A percentile compares a stretch with the other conserved stretches of the same genome.
Evolutionary conservation across 2,888 invertebrate species (phyloP).

Genomic region (Ormyrus rosae): DNA sequence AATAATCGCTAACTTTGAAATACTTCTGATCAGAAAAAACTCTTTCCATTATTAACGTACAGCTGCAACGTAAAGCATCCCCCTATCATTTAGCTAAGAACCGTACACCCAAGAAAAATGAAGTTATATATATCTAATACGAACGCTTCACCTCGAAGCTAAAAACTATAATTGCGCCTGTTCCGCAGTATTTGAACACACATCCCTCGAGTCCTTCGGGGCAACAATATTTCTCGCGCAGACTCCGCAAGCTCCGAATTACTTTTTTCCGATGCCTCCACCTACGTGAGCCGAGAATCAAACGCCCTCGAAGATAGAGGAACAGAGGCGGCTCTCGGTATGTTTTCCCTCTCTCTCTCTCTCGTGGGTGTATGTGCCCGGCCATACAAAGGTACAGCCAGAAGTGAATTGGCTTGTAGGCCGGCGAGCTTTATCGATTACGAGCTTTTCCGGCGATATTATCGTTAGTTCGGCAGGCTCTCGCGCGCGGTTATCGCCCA

Average conservation of each 20-base stretch:
- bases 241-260: constrained; percentile 34
- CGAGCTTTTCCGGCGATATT: constrained; percentile 52
- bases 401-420: constrained; percentile 50
- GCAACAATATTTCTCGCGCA: constrained; percentile 38
- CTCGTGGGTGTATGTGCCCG: too few species aligned
- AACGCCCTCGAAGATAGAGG: constrained; percentile 17
- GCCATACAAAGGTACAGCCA: background rate
- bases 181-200: constrained; percentile 1
- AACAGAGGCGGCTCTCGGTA: background rate
- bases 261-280: constrained; percentile 26
- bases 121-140: background rate
- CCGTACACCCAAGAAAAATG: background rate
- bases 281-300: constrained; percentile 46
- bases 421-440: constrained; percentile 54
- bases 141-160: constrained; percentile 1
- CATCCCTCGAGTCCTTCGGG: background rate
- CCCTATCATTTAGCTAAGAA: too few species aligned
- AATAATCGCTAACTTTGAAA: too few species aligned
- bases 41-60: too few species aligned
- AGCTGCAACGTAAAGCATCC: too few species aligned
- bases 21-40: too few species aligned
- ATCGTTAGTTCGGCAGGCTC: constrained; percentile 43
- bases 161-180: constrained; percentile 48
- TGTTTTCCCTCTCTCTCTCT: too few species aligned
- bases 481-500: constrained; percentile 28